Base-by-base conservation (phyloP, 2,888 invertebrate genomes). In the Ptilodon capucinus region DNA sequence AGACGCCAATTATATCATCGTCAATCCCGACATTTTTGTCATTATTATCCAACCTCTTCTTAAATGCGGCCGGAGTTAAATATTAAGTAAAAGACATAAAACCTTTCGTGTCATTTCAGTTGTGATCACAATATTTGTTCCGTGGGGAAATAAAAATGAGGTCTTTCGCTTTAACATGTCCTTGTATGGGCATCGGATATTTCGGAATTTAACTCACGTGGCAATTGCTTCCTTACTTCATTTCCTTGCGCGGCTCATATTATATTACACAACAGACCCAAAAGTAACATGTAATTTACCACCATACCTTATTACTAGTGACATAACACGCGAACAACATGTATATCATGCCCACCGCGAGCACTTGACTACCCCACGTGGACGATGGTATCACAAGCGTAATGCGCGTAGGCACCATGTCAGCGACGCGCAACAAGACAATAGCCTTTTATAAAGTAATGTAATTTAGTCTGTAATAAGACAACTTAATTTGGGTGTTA, bases 1-100 rank as follows among this genome's bases (percentile, higher is more conserved):
- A 39, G 21, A 21, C 14, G 21, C 34, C 14, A n/a, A 42, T 42
- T 42, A 42, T 34, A 42, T 42, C 34, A 42, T 19, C 39, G 39
- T 2, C 9, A 11, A 4, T 35, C 14, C 13, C 14, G 2, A 11
- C 35, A 11, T 17, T 35, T 35, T 35, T 35, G 7, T 17, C 8
- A n/a, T 39, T 11, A 21, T 39, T 39, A 21, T 21, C 14, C 19
- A 38, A 38, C 38, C 4, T 14, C 13, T 30, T 2, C 11, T n/a
- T n/a, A n/a, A n/a, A n/a, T n/a, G 11, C 30, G 9, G 23, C 23
- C 8, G 23, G 23, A 23, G 5, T 6, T 11, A 8, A 2, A 30
- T n/a, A n/a, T n/a, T n/a, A n/a, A n/a, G n/a, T n/a, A n/a, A n/a
- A n/a, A n/a, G n/a, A n/a, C 30, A 30, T 30, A n/a, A 9, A 35